Percentiles rank a stretch among this genome's conserved stretches.
phyloP scores from a whole-genome alignment of 2,113 vertebrate genomes.

The Epinephelus moara region DNA sequence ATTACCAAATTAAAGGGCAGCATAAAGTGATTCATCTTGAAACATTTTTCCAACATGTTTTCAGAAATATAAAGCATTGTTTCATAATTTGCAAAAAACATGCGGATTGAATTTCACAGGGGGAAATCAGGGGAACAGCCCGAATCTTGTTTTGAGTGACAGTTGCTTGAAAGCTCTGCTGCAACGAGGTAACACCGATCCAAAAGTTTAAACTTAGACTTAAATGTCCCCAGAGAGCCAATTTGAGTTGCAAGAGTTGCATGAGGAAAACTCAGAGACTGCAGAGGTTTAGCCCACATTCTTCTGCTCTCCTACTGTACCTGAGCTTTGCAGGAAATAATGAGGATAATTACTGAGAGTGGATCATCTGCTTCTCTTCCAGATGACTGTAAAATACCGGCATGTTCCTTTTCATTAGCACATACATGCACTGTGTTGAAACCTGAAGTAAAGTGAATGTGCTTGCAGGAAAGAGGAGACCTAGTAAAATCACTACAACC shows the following conservation, averaged over 20 bases:
- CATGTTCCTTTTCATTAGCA: not conserved
- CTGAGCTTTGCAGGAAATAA: constrained; percentile 25
- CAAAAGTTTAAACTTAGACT: constrained; percentile 60
- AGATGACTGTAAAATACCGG: not conserved
- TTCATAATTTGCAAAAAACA: not conserved
- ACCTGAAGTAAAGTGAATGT: not conserved
- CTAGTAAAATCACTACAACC: not conserved
- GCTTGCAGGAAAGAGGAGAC: not conserved
- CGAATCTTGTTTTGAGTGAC: constrained; percentile 42
- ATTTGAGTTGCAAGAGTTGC: constrained; percentile 57
- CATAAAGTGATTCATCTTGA: not conserved
- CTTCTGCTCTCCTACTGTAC: not conserved
- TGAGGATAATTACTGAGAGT: constrained; percentile 16
- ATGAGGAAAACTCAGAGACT: constrained; percentile 8
- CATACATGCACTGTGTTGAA: not conserved
- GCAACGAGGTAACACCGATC: constrained; percentile 28
- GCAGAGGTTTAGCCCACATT: too few relatives aligned
- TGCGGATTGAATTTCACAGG: not conserved
- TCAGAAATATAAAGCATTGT: not conserved
- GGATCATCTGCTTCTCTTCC: not conserved
- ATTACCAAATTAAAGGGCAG: not conserved
- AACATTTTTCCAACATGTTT: not conserved
- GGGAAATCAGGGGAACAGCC: constrained; percentile 8
- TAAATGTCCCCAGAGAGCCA: constrained; percentile 61
- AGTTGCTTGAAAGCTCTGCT: constrained; percentile 32